Conservation (phyloP, 2,113 vertebrate genomes). For the Seriola quinqueradiata region DNA sequence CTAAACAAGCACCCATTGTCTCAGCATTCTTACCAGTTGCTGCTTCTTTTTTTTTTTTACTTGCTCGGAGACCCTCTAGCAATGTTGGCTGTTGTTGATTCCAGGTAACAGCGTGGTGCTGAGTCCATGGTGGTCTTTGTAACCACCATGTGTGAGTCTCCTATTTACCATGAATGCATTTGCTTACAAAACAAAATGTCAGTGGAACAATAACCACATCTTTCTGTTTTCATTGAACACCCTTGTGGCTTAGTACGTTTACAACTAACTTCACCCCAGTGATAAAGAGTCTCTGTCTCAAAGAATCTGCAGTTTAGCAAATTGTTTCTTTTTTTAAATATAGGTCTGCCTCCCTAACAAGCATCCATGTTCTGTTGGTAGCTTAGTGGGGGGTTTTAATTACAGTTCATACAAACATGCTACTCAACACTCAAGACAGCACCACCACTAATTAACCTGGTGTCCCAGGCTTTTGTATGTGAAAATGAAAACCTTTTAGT, state of each 20-base stretch:
- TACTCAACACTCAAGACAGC: constrained; percentile 5
- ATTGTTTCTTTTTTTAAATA: constrained; percentile 16
- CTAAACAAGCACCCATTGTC: not conserved
- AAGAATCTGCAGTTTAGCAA: not conserved
- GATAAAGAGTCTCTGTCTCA: not conserved
- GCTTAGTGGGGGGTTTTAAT: constrained; percentile 30
- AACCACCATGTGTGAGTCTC: not conserved
- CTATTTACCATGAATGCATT: not conserved
- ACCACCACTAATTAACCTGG: constrained; percentile 33
- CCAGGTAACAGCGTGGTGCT: not conserved
- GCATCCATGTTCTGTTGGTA: constrained; percentile 3
- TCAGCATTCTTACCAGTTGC: not conserved
- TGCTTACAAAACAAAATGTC: not conserved
- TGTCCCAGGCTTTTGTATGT: constrained; percentile 12
- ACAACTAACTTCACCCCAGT: not conserved
- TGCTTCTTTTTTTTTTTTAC: not conserved
- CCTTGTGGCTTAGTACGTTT: too few relatives aligned
- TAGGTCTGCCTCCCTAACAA: constrained; percentile 15
- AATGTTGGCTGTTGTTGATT: not conserved
- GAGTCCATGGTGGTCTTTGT: not conserved
- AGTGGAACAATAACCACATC: not conserved
- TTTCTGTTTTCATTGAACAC: not conserved
- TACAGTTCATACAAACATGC: constrained; percentile 33
- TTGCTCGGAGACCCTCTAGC: not conserved
- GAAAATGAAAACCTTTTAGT: constrained; percentile 4